A percentile compares a stretch with the other conserved stretches of the same genome.
Evolutionary conservation across 2,113 vertebrate genomes (phyloP).

Genomic region (Abramis brama): DNA sequence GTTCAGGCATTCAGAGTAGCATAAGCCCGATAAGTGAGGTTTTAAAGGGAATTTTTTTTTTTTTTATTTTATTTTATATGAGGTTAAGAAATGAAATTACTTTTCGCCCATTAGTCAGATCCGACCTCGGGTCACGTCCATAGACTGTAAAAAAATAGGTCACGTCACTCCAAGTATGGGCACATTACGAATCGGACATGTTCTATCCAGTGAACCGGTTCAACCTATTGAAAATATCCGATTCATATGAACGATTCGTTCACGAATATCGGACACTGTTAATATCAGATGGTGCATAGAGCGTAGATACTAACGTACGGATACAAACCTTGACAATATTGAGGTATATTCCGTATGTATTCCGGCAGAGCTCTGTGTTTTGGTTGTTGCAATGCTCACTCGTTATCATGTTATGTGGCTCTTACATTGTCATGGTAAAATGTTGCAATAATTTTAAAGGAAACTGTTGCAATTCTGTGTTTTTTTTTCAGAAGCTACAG

Average conservation of each 20-base stretch:
- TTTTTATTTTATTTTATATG: too few relatives aligned
- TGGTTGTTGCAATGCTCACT: neutral
- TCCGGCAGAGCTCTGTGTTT: neutral
- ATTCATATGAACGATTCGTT: conserved; percentile 5
- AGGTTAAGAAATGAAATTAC: neutral
- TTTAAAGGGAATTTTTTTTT: too few relatives aligned
- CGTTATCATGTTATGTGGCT: neutral
- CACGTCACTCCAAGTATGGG: neutral
- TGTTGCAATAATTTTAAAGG: conserved; percentile 10
- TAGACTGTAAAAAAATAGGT: too few relatives aligned
- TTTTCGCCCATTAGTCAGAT: neutral
- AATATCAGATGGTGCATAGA: neutral
- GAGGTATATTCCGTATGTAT: neutral
- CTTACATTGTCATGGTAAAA: neutral
- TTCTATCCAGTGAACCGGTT: neutral
- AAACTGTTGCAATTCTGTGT: neutral
- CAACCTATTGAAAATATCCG: neutral
- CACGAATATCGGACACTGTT: neutral
- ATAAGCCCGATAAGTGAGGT: too few relatives aligned
- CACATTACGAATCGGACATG: neutral
- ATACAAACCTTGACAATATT: neutral
- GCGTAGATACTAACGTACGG: neutral
- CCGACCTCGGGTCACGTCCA: neutral
- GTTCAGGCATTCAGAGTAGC: too few relatives aligned
- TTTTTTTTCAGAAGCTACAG: neutral